These are phyloP conservation scores for Oscheius sp. DNA, from an alignment of 2,888 invertebrate species.

Conservation along the genomic window DNA sequence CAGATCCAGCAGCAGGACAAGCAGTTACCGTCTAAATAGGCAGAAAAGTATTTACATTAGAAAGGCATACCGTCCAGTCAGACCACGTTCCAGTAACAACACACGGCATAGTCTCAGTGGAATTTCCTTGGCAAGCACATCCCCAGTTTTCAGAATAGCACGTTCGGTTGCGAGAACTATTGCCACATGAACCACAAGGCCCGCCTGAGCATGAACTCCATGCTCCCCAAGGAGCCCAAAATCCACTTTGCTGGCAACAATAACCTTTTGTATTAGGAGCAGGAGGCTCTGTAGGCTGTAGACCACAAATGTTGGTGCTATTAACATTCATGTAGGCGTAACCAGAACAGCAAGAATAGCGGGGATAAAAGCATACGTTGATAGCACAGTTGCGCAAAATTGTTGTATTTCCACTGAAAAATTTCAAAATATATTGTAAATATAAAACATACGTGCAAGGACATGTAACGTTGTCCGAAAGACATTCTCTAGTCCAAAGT, in stretches of 20 bases:
- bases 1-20: neutral
- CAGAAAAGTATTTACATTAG: neutral
- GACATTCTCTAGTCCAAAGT: slow-evolving; percentile 18
- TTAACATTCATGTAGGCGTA: slow-evolving; percentile 34
- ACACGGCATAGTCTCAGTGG: slow-evolving; percentile 2
- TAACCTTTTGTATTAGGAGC: neutral
- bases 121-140: slow-evolving; percentile 7
- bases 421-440: too few species aligned
- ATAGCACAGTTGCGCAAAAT: slow-evolving; percentile 44
- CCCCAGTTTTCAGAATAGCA: slow-evolving; percentile 15
- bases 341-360: slow-evolving; percentile 39
- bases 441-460: slow-evolving; percentile 26
- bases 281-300: slow-evolving; percentile 31
- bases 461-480: slow-evolving; percentile 12
- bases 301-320: slow-evolving; percentile 40
- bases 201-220: slow-evolving; percentile 42
- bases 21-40: neutral
- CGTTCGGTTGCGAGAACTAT: neutral
- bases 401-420: slow-evolving; percentile 33
- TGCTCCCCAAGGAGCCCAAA: slow-evolving; percentile 49
- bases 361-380: slow-evolving; percentile 46
- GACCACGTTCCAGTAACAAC: slow-evolving; percentile 1
- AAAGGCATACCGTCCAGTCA: slow-evolving; percentile 8
- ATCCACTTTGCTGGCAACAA: slow-evolving; percentile 37
- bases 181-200: slow-evolving; percentile 33